Evolutionary conservation across 2,888 invertebrate species (phyloP).

Genomic region (Eristalinus sepulchralis): DNA sequence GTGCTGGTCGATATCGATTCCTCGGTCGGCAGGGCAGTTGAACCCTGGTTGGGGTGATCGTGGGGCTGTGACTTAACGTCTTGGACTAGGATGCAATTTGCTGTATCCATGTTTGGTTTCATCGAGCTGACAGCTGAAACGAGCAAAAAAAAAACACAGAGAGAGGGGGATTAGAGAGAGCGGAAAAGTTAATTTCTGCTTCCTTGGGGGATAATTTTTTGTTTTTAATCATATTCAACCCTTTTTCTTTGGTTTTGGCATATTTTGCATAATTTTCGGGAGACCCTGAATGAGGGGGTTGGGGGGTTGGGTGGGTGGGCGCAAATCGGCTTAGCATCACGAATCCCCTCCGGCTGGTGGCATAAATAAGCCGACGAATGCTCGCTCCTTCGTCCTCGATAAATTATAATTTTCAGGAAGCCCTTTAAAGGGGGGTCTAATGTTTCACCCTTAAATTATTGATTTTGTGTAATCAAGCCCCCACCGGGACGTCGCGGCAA

Average conservation of each 20-base stretch:
- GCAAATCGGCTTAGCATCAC: conserved; percentile 46
- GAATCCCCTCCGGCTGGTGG: conserved; percentile 31
- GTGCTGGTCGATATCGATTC: conserved; percentile 89
- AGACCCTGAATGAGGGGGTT: neutral
- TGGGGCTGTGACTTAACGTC: conserved; percentile 89
- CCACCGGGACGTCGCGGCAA: too few species aligned
- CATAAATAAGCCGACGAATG: conserved; percentile 17
- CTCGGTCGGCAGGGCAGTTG: conserved; percentile 87
- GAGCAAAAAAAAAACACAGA: conserved; percentile 74
- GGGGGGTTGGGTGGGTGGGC: too few species aligned
- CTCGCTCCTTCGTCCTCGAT: neutral
- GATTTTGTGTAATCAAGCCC: conserved; percentile 32
- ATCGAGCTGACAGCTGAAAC: conserved; percentile 94
- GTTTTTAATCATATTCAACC: conserved; percentile 35
- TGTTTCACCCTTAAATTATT: conserved; percentile 48
- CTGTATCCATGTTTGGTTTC: conserved; percentile 93
- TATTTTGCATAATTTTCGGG: conserved; percentile 44
- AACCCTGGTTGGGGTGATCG: conserved; percentile 91
- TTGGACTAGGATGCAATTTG: conserved; percentile 94
- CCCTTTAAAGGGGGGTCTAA: conserved; percentile 1
- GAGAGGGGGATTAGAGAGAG: conserved; percentile 34
- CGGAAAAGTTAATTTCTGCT: conserved; percentile 18
- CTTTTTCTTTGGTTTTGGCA: conserved; percentile 1
- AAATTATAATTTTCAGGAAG: conserved; percentile 29
- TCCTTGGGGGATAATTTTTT: conserved; percentile 2